A percentile compares a stretch with the other conserved stretches of the same genome.
Evolutionary conservation across 1,140 invertebrate species (phyloP).

Genomic region (Heliconius hermathena): DNA sequence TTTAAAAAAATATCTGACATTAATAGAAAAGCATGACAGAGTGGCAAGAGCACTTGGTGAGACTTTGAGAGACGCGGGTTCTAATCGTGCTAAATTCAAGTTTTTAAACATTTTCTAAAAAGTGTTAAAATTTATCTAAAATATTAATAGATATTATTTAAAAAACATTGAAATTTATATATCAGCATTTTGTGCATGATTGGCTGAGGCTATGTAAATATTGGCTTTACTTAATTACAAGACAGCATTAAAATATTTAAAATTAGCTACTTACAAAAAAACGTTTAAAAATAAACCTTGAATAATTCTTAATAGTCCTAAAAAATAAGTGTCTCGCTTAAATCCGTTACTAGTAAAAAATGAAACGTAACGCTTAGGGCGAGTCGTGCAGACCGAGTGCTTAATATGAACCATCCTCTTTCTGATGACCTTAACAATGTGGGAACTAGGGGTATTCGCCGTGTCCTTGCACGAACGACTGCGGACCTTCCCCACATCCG

Average conservation of each 20-base stretch:
- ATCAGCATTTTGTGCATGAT: background rate
- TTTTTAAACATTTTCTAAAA: too few species aligned
- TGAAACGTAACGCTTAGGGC: conserved; percentile 23
- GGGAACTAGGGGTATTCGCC: conserved; percentile 53
- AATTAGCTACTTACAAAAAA: background rate
- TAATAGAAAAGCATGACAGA: too few species aligned
- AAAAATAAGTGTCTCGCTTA: conserved; percentile 12
- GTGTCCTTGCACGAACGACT: conserved; percentile 60
- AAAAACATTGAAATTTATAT: too few species aligned
- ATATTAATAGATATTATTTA: too few species aligned
- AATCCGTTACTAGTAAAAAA: conserved; percentile 15
- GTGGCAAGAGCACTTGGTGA: too few species aligned
- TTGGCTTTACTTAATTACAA: background rate
- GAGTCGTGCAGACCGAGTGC: conserved; percentile 39
- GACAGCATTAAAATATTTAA: background rate
- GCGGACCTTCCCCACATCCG: conserved; percentile 62
- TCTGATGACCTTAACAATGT: conserved; percentile 56
- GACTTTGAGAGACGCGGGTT: too few species aligned
- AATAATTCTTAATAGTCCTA: background rate
- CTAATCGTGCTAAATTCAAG: too few species aligned
- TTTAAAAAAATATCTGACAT: too few species aligned
- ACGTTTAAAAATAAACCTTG: background rate
- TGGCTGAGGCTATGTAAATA: background rate
- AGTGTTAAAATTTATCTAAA: too few species aligned
- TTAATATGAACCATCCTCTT: conserved; percentile 39